Percentiles rank a stretch among this genome's conserved stretches.
Conservation (phyloP, 2,797 vertebrate genomes). For the Neosalanx taihuensis region DNA sequence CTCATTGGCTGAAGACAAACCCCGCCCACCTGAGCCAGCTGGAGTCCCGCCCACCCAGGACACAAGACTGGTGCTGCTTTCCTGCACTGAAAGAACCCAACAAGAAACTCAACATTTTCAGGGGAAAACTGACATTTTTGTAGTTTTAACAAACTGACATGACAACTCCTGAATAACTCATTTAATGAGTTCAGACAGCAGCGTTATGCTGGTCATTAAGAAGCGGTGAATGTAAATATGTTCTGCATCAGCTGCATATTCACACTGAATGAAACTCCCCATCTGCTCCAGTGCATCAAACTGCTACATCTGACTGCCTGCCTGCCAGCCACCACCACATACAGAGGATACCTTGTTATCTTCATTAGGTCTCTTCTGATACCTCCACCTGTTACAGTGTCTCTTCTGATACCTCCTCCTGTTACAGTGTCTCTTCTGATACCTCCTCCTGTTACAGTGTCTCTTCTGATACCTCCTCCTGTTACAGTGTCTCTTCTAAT, state of each 20-base stretch:
- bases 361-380: not conserved
- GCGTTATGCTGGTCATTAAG: not conserved
- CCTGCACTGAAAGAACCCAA: not conserved
- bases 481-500: no score
- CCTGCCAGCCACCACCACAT: no score
- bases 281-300: not conserved
- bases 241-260: not conserved
- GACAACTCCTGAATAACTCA: not conserved
- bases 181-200: not conserved
- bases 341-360: not conserved
- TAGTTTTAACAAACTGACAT: not conserved
- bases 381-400: no score
- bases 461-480: no score
- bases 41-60: constrained; percentile 3
- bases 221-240: not conserved
- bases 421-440: no score
- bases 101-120: not conserved
- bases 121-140: not conserved
- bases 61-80: not conserved
- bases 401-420: no score
- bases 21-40: constrained; percentile 9
- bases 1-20: not conserved
- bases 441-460: no score
- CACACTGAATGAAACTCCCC: not conserved
- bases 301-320: no score